Evolutionary conservation across 2,113 vertebrate genomes (phyloP), one percentile per base, ranked within the genome.

Genomic region (Australoheros scitulus): DNA sequence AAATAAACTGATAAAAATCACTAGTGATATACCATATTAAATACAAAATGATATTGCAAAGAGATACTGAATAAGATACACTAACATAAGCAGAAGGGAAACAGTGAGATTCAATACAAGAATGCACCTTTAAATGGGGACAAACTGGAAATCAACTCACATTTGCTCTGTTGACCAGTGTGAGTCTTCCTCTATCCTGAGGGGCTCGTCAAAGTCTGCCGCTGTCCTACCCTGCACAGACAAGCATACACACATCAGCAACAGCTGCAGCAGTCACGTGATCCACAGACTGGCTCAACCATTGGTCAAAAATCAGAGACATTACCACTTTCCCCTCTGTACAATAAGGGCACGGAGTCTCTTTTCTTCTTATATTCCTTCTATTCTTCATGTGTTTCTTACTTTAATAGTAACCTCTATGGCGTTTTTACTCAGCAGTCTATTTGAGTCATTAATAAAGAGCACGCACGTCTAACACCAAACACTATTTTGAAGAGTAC

Each of bases 121-220:
- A 43, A 26, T 11, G 22, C 18, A 65, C 8, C 38, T 15, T 4
- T 4, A 68, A 68, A 68, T 68, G 55, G 26, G 34, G 22, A 58
- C 56, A 41, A 60, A 24, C 55, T 10, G 38, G 43, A 83, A 70
- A 9, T 14, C 5, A 4, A 22, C 92, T 63, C 38, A 97, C 97
- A 91, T 92, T 84, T 95, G 95, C 13, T 96, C 95, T 0, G 95
- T 63, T 10, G 89, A 91, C 97, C 98, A 98, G 89, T 95, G 95
- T 0, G 90, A 9, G 36, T 99, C 97, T 94, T 99, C 98, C 90
- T 98, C 98, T 96, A 99, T 99, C 93, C 97, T 96, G 78, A 99
- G 80, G 1, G 97, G 95, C 80, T 99, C 98, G 85, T 98, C 96
- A 74, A 97, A 97, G 85, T 96, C 96, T 34, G 94, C 95, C 43